phyloP scores from a whole-genome alignment of 2,113 vertebrate genomes.

The Gasterosteus nipponicus region DNA sequence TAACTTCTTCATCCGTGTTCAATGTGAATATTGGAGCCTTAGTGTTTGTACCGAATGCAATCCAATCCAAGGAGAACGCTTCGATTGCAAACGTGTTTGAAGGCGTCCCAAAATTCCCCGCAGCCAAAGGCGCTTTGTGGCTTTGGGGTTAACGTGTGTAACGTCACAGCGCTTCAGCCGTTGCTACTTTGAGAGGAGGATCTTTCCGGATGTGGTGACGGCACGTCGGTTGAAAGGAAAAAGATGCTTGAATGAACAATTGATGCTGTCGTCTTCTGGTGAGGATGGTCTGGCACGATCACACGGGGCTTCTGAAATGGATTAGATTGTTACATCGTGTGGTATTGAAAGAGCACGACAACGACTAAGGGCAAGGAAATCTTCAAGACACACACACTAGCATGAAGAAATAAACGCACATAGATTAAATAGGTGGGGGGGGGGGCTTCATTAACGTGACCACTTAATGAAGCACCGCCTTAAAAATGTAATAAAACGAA shows the following conservation, averaged over 20 bases:
- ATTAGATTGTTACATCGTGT: not conserved
- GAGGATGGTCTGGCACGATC: not conserved
- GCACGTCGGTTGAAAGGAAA: not conserved
- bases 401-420: constrained; percentile 30
- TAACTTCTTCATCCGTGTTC: not conserved
- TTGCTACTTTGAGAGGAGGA: not conserved
- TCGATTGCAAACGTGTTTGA: not conserved
- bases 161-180: not conserved
- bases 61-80: not conserved
- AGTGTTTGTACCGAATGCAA: not conserved
- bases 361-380: constrained; percentile 13
- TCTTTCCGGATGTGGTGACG: not conserved
- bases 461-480: constrained; percentile 64
- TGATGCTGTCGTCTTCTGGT: constrained; percentile 4
- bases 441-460: constrained; percentile 69
- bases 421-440: constrained; percentile 11
- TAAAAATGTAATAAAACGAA: constrained; percentile 59
- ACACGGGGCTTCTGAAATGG: constrained; percentile 8
- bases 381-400: not conserved
- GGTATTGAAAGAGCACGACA: constrained; percentile 9
- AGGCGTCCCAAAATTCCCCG: not conserved
- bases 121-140: not conserved
- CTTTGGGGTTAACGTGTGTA: no score
- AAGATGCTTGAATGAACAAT: not conserved
- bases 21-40: not conserved